Evolutionary conservation across 2,113 vertebrate species (phyloP), one percentile per base, ranked within the genome.

Genomic region (Dasypus novemcinctus): DNA sequence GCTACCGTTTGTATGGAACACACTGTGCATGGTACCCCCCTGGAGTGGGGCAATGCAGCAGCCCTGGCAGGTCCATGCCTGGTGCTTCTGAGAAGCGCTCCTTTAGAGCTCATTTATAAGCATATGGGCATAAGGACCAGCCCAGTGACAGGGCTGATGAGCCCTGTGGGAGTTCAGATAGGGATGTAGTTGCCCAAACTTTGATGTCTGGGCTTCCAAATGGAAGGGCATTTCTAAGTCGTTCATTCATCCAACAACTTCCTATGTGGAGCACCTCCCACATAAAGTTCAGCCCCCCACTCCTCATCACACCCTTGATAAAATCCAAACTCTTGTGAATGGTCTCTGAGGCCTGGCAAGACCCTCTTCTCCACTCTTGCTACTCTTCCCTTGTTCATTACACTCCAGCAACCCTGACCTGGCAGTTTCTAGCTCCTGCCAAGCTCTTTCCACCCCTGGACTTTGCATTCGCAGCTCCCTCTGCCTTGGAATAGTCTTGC

Each of bases 391-490:
- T n/a, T 54, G 23, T 38, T 31, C 43, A 17, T 59, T 38, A 36
- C 7, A 21, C n/a, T 13, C 63, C 63, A 74, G 72, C 23, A 23
- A 17, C 66, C 49, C 36, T 14, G 61, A 69, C 92, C 63, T 43
- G 49, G 33, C 82, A 0, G 12, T 21, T 20, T 88, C 33, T 29
- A 21, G 71, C 15, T 41, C 86, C 27, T 23, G 49, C 85, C 89
- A 69, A 74, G 74, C 9, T 64, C 49, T 79, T 3, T 31, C 61
- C 20, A 41, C 52, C 71, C 74, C 92, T 76, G 95, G 93, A 91
- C 95, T 96, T 97, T 95, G 97, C 81, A 87, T 61, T 18, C 23
- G 18, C 66, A 7, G 18, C 7, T 13, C 75, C 82, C 15, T 15
- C 82, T 66, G 89, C 63, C 69, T 52, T 4, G 49, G 61, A 59